A percentile compares a stretch with the other conserved stretches of the same genome.
phyloP scores from a whole-genome alignment of 2,888 invertebrate genomes.

The Perizoma flavofasciatum region DNA sequence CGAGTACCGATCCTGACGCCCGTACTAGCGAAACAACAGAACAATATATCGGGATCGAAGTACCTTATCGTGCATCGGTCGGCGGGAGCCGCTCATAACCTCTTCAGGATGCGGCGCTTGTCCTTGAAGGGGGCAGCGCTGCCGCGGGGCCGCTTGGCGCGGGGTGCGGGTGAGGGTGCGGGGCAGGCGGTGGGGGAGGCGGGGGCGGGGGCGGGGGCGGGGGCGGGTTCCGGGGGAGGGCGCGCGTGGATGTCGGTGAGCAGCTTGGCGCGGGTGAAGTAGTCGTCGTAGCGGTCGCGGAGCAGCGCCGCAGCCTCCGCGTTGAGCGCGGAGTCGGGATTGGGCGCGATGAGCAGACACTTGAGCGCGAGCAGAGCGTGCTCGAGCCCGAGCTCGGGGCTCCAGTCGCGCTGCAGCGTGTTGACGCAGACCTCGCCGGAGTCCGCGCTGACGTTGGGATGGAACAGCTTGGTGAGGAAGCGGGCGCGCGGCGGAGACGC shows the following conservation, averaged over 20 bases:
- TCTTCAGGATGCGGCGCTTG: constrained; percentile 64
- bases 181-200: constrained; percentile 2
- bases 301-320: constrained; percentile 98
- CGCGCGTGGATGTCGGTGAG: constrained; percentile 75
- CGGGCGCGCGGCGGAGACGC: constrained; percentile 95
- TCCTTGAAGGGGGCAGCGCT: constrained; percentile 37
- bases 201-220: constrained; percentile 10
- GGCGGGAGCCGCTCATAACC: constrained; percentile 52
- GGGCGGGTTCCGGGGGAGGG: constrained; percentile 30
- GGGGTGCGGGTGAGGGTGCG: constrained; percentile 42
- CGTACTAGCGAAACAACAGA: too few species aligned
- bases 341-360: constrained; percentile 98
- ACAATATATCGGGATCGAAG: too few species aligned
- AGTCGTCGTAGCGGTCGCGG: constrained; percentile 96
- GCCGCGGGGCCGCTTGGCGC: constrained; percentile 12
- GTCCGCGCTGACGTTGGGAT: constrained; percentile 96
- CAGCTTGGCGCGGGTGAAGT: constrained; percentile 85
- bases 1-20: too few species aligned
- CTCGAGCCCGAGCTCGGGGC: constrained; percentile 96
- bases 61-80: neutral
- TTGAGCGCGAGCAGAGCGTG: constrained; percentile 95
- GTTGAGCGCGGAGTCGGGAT: constrained; percentile 98
- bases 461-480: constrained; percentile 98
- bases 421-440: constrained; percentile 97
- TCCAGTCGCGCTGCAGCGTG: constrained; percentile 98